phyloP scores from a whole-genome alignment of 2,113 vertebrate species.

The Psittacara wagleri region DNA sequence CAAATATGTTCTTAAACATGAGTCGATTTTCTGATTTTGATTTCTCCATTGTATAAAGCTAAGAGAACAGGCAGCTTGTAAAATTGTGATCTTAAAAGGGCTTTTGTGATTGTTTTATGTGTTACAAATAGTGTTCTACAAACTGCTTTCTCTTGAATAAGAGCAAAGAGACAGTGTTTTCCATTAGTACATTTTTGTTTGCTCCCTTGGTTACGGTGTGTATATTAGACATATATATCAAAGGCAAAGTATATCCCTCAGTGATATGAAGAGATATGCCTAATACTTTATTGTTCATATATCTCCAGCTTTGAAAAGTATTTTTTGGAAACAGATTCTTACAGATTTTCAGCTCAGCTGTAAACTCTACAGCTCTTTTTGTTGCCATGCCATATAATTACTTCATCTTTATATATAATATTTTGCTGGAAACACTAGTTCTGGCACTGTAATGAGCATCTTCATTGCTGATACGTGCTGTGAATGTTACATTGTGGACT shows the following conservation, averaged over 20 bases:
- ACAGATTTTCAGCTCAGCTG: slow-evolving; percentile 25
- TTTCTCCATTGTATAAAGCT: neutral
- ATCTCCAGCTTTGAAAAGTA: neutral
- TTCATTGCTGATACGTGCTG: slow-evolving; percentile 38
- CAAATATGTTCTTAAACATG: neutral
- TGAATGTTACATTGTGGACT: slow-evolving; percentile 24
- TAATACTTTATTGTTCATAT: neutral
- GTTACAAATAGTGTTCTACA: neutral
- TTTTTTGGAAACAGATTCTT: slow-evolving; percentile 19
- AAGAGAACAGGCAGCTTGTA: neutral
- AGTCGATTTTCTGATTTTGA: neutral
- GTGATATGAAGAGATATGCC: neutral
- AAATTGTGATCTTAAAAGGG: neutral
- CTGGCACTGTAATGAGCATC: slow-evolving; percentile 50
- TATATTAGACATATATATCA: neutral
- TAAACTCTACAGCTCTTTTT: slow-evolving; percentile 22
- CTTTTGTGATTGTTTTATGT: neutral
- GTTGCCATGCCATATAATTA: slow-evolving; percentile 53
- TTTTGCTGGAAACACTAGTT: slow-evolving; percentile 56
- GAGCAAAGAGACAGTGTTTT: neutral
- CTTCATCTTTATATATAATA: slow-evolving; percentile 43
- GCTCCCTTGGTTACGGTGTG: neutral
- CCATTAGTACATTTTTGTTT: neutral
- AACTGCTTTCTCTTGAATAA: neutral
- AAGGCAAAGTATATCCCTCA: neutral